Base-by-base conservation (phyloP, 2,113 vertebrate species). In the Puma concolor region DNA sequence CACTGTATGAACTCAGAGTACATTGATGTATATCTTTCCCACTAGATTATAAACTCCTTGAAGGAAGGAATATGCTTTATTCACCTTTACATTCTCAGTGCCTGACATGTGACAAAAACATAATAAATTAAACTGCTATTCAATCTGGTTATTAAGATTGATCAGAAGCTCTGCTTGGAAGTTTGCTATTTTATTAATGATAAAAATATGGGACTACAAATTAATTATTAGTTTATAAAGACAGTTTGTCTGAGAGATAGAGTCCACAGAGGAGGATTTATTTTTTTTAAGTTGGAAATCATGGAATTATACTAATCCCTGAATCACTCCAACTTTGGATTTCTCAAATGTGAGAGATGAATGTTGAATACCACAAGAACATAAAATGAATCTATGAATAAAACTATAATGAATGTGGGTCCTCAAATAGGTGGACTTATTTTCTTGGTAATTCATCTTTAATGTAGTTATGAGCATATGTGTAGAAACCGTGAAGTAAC, bases 221-320 rank as follows among this genome's bases (percentile, higher is more conserved):
- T 69, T 95, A 93, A 66, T 71, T 50, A 72, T 60, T 74, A 86
- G 7, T 85, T 69, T 95, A 54, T 95, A 94, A 92, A 86, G 21
- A 88, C 10, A 91, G 23, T 69, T 66, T 89, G 1, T 69, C 27
- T 69, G 23, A 92, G 27, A 91, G 7, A 48, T 0, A 77, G 54
- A 93, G 9, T 76, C 3, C 4, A 50, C 54, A 57, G 17, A 82
- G 31, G 3, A 36, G 3, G 3, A 72, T 48, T 94, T 10, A 80
- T 21, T 72, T 54, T 87, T 48, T 93, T 83, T 69, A 96, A 81
- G 2, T n/a, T 63, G 19, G 5, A 15, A 95, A 41, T 93, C 31
- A 69, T 9, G 7, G 25, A 94, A 33, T 83, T 96, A 63, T 27
- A 63, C 29, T n/a, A 52, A 96, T 69, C 33, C 71, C 1, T 79